Evolutionary conservation across 2,888 invertebrate genomes (phyloP).

Genomic region (Lobophora halterata): DNA sequence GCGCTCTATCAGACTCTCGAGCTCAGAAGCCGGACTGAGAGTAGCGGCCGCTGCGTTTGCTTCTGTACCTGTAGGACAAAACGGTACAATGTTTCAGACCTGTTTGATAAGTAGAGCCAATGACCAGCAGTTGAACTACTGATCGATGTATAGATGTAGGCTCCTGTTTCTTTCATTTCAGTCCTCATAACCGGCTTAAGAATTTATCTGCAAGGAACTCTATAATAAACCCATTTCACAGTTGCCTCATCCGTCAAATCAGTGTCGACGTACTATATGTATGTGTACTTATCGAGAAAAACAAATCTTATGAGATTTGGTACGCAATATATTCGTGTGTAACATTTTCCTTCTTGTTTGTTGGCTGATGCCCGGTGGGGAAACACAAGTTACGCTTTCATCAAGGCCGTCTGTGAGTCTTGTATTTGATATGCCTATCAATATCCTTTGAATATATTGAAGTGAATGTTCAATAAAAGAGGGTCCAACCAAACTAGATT

Average conservation of each 20-base stretch:
- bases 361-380: background rate
- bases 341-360: constrained; percentile 11
- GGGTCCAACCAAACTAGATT: too few species aligned
- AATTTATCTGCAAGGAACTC: background rate
- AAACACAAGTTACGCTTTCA: constrained; percentile 6
- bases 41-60: constrained; percentile 63
- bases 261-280: constrained; percentile 4
- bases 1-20: constrained; percentile 86
- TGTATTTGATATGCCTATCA: too few species aligned
- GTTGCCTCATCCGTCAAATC: constrained; percentile 14
- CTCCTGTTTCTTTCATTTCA: background rate
- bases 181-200: background rate
- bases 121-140: too few species aligned
- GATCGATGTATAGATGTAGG: too few species aligned
- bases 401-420: background rate
- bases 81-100: background rate
- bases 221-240: constrained; percentile 14
- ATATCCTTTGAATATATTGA: too few species aligned
- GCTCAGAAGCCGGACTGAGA: constrained; percentile 75
- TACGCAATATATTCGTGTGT: too few species aligned
- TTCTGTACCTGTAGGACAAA: constrained; percentile 63
- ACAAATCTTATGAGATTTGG: constrained; percentile 20
- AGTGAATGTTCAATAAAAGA: too few species aligned
- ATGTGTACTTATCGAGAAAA: constrained; percentile 12
- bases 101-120: background rate